These are phyloP conservation scores for Hippopotamus amphibius DNA, from an alignment of 2,113 vertebrate species.

Conservation along the genomic window DNA sequence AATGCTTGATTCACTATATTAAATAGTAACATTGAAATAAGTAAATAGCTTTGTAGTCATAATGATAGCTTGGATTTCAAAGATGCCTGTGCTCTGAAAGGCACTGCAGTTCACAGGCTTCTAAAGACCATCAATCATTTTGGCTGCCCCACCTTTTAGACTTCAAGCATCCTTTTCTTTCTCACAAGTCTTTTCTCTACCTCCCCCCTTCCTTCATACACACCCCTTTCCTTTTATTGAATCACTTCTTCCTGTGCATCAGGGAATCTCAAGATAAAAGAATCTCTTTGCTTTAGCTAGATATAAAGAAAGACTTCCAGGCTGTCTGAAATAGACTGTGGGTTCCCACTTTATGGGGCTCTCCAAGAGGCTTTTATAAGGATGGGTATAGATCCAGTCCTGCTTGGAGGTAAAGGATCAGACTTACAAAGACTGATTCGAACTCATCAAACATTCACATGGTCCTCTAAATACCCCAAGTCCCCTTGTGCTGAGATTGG, in stretches of 20 bases:
- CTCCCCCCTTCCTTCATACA: not conserved
- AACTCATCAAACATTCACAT: not conserved
- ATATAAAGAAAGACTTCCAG: not conserved
- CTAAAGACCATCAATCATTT: conserved; percentile 11
- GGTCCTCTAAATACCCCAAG: not conserved
- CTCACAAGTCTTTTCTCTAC: not conserved
- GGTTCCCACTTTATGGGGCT: not conserved
- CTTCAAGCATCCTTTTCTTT: not conserved
- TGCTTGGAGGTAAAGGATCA: conserved; percentile 18
- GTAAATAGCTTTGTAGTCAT: conserved; percentile 72
- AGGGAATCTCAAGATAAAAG: not conserved
- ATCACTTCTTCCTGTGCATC: not conserved
- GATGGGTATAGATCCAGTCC: not conserved
- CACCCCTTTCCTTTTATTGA: not conserved
- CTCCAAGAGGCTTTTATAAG: not conserved
- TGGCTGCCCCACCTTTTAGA: not conserved
- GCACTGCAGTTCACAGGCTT: conserved; percentile 48
- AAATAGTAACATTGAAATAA: conserved; percentile 61
- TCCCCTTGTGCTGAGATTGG: not conserved
- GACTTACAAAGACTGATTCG: not conserved
- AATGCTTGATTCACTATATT: conserved; percentile 69
- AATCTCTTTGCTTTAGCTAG: not conserved
- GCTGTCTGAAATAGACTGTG: not conserved
- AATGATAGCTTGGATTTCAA: conserved; percentile 69
- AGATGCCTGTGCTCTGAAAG: not conserved